Base-by-base conservation (phyloP, 2,113 vertebrate genomes). In the Petrocephalus zakoni region DNA sequence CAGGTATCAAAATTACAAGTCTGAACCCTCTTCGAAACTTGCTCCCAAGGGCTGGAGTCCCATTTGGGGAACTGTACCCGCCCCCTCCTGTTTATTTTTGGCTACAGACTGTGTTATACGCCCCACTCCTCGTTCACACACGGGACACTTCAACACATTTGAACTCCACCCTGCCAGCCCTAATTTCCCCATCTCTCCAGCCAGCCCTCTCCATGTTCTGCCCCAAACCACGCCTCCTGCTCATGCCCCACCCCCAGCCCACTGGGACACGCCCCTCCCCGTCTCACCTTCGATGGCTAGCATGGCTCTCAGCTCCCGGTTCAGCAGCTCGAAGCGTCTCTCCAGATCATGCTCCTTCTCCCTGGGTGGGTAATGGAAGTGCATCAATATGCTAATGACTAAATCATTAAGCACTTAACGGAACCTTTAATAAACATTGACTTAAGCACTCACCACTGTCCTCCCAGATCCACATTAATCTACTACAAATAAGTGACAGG, bases 311-410 rank as follows among this genome's bases (percentile, higher is more conserved):
- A 99, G 93, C 94, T 99, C 98, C 90, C 98, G 96, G 96, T 99
- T 99, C 93, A 99, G 95, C 94, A 99, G 96, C 93, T 99, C 98
- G 90, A 98, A 99, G 93, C 98, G 95, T 92, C 98, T 96, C 96
- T 99, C 98, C 93, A 99, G 97, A 96, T 99, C 98, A 87, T 99
- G 98, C 94, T 99, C 98, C 93, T 99, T 99, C 96, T 99, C 98
- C 98, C 98, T 99, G 96, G 96, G 97, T 96, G 96, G 97, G 96
- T 96, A 95, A 94, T 91, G 96, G 97, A 98, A 98, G 97, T 97
- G 97, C 97, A 99, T 99, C 98, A 98, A 99, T 99, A 99, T 98
- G 97, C 96, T 99, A 99, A 99, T 99, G 96, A 98, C 96, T 97
- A 98, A 99, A 99, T 99, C 98, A 99, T 99, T 99, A 99, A 97